Conservation (phyloP, 2,888 invertebrate genomes). For the Watsonalla binaria region DNA sequence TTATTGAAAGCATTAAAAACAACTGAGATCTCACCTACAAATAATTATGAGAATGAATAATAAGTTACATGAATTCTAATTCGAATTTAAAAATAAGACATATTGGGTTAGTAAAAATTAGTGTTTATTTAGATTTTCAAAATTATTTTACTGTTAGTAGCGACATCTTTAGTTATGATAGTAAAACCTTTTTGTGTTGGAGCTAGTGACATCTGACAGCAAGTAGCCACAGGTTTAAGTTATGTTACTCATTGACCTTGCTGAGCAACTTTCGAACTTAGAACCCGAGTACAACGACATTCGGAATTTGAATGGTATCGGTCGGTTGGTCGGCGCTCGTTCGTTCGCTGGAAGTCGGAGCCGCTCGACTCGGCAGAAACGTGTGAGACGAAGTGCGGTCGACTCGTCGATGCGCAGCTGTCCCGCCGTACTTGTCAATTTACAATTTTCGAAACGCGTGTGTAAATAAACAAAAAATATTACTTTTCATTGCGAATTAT, state of each 20-base stretch:
- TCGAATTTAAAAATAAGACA: no score
- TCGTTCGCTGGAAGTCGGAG: constrained; percentile 23
- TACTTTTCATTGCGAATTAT: constrained; percentile 64
- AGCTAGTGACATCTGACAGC: constrained; percentile 15
- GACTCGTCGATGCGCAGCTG: constrained; percentile 77
- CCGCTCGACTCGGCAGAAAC: constrained; percentile 63
- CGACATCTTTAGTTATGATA: not conserved
- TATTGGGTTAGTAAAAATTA: no score
- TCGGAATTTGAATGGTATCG: constrained; percentile 63
- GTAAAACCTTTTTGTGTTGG: not conserved
- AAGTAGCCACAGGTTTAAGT: constrained; percentile 30
- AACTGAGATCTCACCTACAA: no score
- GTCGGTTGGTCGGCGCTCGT: constrained; percentile 37
- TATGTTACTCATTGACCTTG: constrained; percentile 49
- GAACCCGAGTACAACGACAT: constrained; percentile 58
- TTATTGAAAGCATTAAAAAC: not conserved
- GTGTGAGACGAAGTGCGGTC: constrained; percentile 78
- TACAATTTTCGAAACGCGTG: constrained; percentile 71
- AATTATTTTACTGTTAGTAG: not conserved
- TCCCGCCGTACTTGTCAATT: constrained; percentile 70
- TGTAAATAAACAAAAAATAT: constrained; percentile 75
- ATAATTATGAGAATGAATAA: no score
- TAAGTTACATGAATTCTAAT: no score
- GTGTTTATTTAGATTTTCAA: no score
- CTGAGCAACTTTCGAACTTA: constrained; percentile 70